These are phyloP conservation scores for Nerophis lumbriciformis DNA, from an alignment of 2,113 vertebrate species.

Conservation along the genomic window DNA sequence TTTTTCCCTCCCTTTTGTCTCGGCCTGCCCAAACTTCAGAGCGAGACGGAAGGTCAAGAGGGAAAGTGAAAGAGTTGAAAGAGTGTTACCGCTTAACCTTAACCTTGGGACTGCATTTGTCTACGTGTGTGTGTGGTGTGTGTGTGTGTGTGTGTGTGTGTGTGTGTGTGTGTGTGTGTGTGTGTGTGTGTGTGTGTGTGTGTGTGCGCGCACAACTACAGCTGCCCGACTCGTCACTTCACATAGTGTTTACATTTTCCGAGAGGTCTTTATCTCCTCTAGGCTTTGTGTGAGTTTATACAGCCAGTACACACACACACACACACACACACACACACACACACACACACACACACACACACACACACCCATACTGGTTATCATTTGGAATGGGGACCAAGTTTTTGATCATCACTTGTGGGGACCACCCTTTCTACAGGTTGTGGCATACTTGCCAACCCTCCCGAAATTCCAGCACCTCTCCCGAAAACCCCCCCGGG, in stretches of 20 bases:
- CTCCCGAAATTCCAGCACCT: no score
- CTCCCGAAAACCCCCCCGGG: no score
- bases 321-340: slow-evolving; percentile 40
- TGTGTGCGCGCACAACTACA: slow-evolving; percentile 62
- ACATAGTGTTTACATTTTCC: slow-evolving; percentile 77
- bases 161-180: slow-evolving; percentile 63
- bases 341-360: slow-evolving; percentile 5
- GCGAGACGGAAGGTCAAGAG: slow-evolving; percentile 62
- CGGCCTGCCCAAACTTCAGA: slow-evolving; percentile 19
- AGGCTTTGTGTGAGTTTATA: slow-evolving; percentile 71
- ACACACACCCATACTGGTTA: no score
- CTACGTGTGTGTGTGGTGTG: slow-evolving; percentile 60
- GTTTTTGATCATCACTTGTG: no score
- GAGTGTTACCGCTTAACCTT: slow-evolving; percentile 73
- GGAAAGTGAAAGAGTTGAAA: slow-evolving; percentile 69
- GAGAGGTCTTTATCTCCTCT: slow-evolving; percentile 74
- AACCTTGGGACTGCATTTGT: slow-evolving; percentile 68
- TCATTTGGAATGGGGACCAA: no score
- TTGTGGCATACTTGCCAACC: no score
- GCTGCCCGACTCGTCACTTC: slow-evolving; percentile 71
- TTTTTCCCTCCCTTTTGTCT: slow-evolving; percentile 33
- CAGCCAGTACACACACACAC: slow-evolving; percentile 45
- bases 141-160: slow-evolving; percentile 63
- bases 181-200: slow-evolving; percentile 61
- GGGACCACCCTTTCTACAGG: no score